phyloP scores from a whole-genome alignment of 2,888 invertebrate genomes.

The Acheta domesticus region DNA sequence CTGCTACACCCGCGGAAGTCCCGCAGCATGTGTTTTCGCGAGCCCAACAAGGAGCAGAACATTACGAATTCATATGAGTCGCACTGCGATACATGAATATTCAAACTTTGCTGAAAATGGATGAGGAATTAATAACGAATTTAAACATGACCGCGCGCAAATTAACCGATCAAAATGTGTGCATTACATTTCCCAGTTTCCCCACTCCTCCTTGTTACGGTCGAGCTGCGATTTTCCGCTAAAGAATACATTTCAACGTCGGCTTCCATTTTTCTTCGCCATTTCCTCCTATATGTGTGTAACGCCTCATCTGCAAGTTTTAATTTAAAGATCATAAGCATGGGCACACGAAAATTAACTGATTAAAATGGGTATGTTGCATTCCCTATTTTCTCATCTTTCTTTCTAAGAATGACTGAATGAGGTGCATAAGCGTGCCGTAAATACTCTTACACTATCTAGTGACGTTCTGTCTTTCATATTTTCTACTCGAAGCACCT shows the following conservation, averaged over 20 bases:
- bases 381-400: too few relatives aligned
- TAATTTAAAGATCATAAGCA: too few relatives aligned
- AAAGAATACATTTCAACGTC: too few relatives aligned
- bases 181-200: too few relatives aligned
- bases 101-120: background rate
- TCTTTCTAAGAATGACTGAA: too few relatives aligned
- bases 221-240: too few relatives aligned
- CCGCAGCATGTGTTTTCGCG: background rate
- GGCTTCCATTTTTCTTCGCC: too few relatives aligned
- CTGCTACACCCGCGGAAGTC: background rate
- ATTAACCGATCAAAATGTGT: background rate
- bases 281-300: too few relatives aligned
- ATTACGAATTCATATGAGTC: slow-evolving; percentile 18
- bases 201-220: too few relatives aligned
- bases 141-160: slow-evolving; percentile 7
- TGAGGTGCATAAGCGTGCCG: background rate
- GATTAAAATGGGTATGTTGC: too few relatives aligned
- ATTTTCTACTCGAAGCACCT: background rate
- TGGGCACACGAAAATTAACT: too few relatives aligned
- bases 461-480: background rate
- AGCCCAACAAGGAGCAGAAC: background rate
- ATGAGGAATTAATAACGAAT: slow-evolving; percentile 18
- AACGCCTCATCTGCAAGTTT: too few relatives aligned
- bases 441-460: background rate
- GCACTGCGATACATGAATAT: background rate